Evolutionary conservation across 2,888 invertebrate genomes (phyloP), one percentile per base, ranked within the genome.

Genomic region (Stenodema calcarata): DNA sequence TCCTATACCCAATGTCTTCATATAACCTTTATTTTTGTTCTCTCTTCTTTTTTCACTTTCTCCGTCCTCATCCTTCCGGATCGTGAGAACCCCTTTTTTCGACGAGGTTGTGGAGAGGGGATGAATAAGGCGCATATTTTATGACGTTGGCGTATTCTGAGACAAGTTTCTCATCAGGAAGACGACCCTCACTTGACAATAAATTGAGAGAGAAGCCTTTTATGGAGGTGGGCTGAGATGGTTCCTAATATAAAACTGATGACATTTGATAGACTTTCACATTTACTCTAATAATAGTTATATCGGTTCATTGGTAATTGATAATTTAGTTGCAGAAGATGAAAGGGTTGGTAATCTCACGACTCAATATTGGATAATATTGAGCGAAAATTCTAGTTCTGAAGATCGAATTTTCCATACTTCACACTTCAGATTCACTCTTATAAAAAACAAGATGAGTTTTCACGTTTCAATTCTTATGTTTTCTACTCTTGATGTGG

Each of bases 101-200:
- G 44, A 3, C 23, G 73, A 35, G 35, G 41, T 14, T 12, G 27
- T 18, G 27, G 6, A 7, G 69, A 75, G 16, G 28, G 35, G 30
- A 30, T 0, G 78, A 44, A 23, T 78, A 78, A 78, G 78, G 78
- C 44, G 78, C 78, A 78, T 78, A 78, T 78, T 78, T 42, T 78
- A 78, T 44, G 78, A 78, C 78, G 78, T 44, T 44, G 44, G 78
- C 44, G 78, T 16, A 23, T 28, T 23, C 7, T 23, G 44, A 44
- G 78, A 78, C 78, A 78, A 78, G 42, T 41, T 78, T 44, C 78
- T 78, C 78, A 44, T 23, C 62, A 23, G 23, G 62, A 11, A 23
- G 62, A 23, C 4, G 27, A 44, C 78, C 44, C 44, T 35, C 9
- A 41, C 73, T 28, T 18, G 78, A 78, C 44, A 78, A 78, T 78